Evolutionary conservation across 2,797 vertebrate genomes (phyloP).

Genomic region (Pyrocephalus nanus): DNA sequence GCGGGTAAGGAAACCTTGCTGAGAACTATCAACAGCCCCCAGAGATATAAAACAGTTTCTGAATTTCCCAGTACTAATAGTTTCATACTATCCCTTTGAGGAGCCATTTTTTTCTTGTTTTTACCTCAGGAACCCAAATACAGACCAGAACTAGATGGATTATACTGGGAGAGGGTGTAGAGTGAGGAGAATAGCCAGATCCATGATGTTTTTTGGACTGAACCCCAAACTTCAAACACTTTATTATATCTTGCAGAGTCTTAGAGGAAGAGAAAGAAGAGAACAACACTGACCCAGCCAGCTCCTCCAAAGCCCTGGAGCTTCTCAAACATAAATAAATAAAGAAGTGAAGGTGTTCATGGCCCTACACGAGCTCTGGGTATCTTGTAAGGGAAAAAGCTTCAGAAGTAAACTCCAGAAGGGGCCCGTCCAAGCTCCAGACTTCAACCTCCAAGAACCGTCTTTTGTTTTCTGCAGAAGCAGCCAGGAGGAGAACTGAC

Average conservation of each 20-base stretch:
- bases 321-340: neutral
- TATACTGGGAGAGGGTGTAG: neutral
- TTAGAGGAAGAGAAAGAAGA: neutral
- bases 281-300: neutral
- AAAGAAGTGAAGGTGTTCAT: neutral
- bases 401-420: neutral
- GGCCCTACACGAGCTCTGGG: neutral
- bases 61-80: neutral
- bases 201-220: neutral
- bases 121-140: neutral
- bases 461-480: neutral
- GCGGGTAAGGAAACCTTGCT: neutral
- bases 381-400: neutral
- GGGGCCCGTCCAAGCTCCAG: rapidly evolving
- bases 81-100: neutral
- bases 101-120: neutral
- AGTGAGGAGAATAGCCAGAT: neutral
- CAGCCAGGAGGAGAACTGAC: neutral
- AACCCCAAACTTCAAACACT: neutral
- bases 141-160: neutral
- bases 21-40: neutral
- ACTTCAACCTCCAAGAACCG: neutral
- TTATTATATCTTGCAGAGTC: neutral
- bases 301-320: neutral
- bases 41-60: neutral